A percentile compares a stretch with the other conserved stretches of the same genome.
Evolutionary conservation across 2,797 vertebrate species (phyloP).

Genomic region (Falco columbarius): DNA sequence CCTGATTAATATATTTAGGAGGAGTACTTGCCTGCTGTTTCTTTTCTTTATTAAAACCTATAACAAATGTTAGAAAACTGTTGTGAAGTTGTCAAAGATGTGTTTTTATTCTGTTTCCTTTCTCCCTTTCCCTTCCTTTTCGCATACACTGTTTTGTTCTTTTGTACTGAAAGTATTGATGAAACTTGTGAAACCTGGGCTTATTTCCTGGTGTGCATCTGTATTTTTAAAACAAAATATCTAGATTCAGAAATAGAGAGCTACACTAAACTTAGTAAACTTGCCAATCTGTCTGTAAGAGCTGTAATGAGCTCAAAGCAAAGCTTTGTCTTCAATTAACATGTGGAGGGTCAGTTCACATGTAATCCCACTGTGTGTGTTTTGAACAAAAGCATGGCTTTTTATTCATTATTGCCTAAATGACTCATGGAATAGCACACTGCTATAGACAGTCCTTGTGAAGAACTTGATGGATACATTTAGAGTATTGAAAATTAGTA

Average conservation of each 20-base stretch:
- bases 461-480: background rate
- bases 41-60: background rate
- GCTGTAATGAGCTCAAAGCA: slow-evolving; percentile 30
- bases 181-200: background rate
- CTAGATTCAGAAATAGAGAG: background rate
- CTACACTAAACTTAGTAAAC: background rate
- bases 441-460: background rate
- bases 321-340: slow-evolving; percentile 44
- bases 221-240: background rate
- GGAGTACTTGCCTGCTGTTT: background rate
- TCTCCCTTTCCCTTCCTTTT: background rate
- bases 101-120: background rate
- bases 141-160: background rate
- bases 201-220: background rate
- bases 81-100: background rate
- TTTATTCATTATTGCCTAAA: slow-evolving; percentile 38
- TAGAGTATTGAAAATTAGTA: background rate
- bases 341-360: background rate
- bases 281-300: background rate
- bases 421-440: background rate
- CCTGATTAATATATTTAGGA: background rate
- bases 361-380: background rate
- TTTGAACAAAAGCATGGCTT: slow-evolving; percentile 41
- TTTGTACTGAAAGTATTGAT: background rate
- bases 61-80: background rate